A percentile compares a stretch with the other conserved stretches of the same genome.
Evolutionary conservation across 2,113 vertebrate species (phyloP).

Genomic region (Hystrix brachyura): DNA sequence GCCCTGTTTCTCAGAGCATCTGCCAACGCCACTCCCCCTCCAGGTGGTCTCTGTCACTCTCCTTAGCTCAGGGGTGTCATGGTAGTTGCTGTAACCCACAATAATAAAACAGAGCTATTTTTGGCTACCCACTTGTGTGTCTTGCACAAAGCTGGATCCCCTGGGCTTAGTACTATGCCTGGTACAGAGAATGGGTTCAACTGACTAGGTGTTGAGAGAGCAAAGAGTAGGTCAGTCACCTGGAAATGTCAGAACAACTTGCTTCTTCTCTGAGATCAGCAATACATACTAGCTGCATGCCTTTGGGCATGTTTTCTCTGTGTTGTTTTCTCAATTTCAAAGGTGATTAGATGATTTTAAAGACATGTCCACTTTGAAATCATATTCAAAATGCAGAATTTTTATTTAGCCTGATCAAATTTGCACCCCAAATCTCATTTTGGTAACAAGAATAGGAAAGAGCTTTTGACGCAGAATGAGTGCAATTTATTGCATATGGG

Average conservation of each 20-base stretch:
- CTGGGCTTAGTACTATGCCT: background rate
- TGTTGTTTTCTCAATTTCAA: background rate
- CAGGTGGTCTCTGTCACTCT: background rate
- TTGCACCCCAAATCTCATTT: background rate
- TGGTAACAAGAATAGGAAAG: background rate
- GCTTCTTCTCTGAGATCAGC: background rate
- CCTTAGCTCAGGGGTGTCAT: background rate
- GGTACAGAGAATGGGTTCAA: background rate
- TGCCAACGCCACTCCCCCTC: background rate
- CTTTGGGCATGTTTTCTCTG: background rate
- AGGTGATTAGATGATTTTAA: constrained; percentile 20
- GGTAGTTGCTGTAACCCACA: background rate
- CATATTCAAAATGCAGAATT: constrained; percentile 32
- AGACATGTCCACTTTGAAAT: constrained; percentile 2
- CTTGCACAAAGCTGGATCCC: background rate
- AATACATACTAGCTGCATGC: background rate
- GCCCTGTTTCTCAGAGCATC: background rate
- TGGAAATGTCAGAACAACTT: background rate
- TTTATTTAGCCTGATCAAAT: background rate
- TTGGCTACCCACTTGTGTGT: background rate
- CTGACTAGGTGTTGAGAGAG: background rate
- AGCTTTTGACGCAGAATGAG: background rate
- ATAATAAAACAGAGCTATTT: background rate
- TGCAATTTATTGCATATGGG: background rate
- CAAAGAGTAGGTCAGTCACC: background rate